Evolutionary conservation across 2,113 vertebrate genomes (phyloP), one percentile per base, ranked within the genome.

Genomic region (Epinephelus lanceolatus): DNA sequence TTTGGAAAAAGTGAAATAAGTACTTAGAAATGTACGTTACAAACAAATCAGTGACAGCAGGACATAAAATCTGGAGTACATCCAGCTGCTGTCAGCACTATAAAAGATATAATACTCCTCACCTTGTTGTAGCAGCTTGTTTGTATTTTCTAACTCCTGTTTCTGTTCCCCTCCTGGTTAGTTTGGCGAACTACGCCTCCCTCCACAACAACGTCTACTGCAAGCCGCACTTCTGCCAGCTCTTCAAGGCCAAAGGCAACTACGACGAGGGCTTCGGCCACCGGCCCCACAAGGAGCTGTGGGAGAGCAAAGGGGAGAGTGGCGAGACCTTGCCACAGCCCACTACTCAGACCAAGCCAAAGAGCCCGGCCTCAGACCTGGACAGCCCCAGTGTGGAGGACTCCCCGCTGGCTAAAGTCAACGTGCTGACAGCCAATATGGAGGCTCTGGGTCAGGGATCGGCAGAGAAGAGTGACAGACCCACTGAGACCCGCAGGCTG

Each of bases 211-310:
- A 91, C 77, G 96, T 99, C 80, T 99, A 99, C 93, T 99, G 98
- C 95, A 99, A 99, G 88, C 97, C 98, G 40, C 98, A 99, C 92
- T 99, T 97, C 94, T 97, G 94, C 91, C 98, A 99, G 81, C 97
- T 99, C 70, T 99, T 99, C 93, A 99, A 99, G 90, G 95, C 98
- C 80, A 99, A 99, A 84, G 98, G 98, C 33, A 99, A 99, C 88
- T 99, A 99, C 0, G 98, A 99, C n/a, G 98, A 99, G 93, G 98
- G 98, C 73, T 99, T 99, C 84, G 98, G 98, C 14, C 97, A 96
- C 93, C 97, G 96, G 68, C 98, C 97, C 12, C 98, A 99, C 85
- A 99, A 99, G 66, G 97, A 98, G 87, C 94, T 99, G 71, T 99
- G 98, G 98, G 95, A 95, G 83, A 90, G 94, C 73, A 97, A 95